These are phyloP conservation scores for Bombylius major DNA, from an alignment of 2,888 invertebrate species.

Conservation along the genomic window DNA sequence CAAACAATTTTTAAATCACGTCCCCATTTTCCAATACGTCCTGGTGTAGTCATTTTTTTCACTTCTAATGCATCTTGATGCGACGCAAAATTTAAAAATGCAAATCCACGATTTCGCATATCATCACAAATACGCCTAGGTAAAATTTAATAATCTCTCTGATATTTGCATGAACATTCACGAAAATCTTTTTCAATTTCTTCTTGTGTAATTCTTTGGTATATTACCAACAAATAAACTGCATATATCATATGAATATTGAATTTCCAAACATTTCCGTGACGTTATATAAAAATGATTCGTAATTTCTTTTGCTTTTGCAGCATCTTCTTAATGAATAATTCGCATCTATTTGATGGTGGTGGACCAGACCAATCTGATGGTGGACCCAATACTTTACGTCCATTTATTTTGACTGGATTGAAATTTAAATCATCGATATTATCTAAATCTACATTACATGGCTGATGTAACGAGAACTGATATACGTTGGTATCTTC, in stretches of 20 bases:
- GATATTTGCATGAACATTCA: too few species aligned
- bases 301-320: slow-evolving; percentile 22
- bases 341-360: slow-evolving; percentile 22
- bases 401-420: background rate
- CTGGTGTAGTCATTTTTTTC: too few species aligned
- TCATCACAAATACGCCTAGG: too few species aligned
- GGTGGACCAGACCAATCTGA: slow-evolving; percentile 21
- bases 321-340: slow-evolving; percentile 24
- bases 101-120: too few species aligned
- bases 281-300: slow-evolving; percentile 21
- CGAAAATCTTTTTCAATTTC: slow-evolving; percentile 22
- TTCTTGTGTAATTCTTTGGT: slow-evolving; percentile 18
- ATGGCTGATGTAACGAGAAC: too few species aligned
- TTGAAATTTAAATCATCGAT: background rate
- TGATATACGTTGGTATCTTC: too few species aligned
- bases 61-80: too few species aligned
- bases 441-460: too few species aligned
- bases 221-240: slow-evolving; percentile 26
- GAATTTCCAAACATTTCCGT: slow-evolving; percentile 20
- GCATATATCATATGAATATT: slow-evolving; percentile 24
- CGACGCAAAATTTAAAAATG: too few species aligned
- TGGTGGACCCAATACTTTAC: background rate
- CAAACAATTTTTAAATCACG: too few species aligned
- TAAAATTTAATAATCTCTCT: too few species aligned
- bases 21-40: too few species aligned